Conservation (phyloP, 2,797 vertebrate genomes). For the Furcifer pardalis region DNA sequence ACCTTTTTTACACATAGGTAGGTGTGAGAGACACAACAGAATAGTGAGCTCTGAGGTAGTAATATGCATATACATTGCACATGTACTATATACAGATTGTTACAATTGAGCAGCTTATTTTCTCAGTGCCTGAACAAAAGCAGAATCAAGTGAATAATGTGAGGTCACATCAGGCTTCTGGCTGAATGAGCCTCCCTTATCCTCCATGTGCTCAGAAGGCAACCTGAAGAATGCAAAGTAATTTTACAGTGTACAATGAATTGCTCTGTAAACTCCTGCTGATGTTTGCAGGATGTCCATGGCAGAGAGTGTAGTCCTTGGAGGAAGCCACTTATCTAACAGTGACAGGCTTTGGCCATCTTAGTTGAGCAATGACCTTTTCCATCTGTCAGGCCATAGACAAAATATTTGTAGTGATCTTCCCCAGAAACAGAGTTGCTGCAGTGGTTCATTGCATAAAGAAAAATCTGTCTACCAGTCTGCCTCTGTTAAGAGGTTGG, state of each 20-base stretch:
- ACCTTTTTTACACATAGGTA: neutral
- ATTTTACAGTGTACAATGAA: conserved; percentile 67
- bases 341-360: conserved; percentile 51
- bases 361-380: conserved; percentile 53
- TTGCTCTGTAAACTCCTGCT: conserved; percentile 68
- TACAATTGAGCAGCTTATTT: conserved; percentile 24
- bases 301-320: conserved; percentile 68
- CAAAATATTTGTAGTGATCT: conserved; percentile 52
- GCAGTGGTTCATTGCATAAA: conserved; percentile 39
- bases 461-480: conserved; percentile 29
- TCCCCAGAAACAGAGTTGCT: conserved; percentile 37
- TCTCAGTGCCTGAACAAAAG: conserved; percentile 48
- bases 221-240: conserved; percentile 68
- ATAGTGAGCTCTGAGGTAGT: neutral
- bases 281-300: conserved; percentile 55
- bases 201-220: conserved; percentile 55
- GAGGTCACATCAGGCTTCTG: conserved; percentile 49
- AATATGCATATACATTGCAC: neutral
- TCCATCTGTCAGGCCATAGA: conserved; percentile 29
- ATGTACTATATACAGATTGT: too few species aligned
- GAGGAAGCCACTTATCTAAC: conserved; percentile 67
- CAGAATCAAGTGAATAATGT: conserved; percentile 62
- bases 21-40: conserved; percentile 32
- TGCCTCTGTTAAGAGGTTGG: conserved; percentile 39
- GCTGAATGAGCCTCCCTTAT: conserved; percentile 64